phyloP scores from a whole-genome alignment of 1,140 invertebrate species.

The Brachionus calyciflorus region DNA sequence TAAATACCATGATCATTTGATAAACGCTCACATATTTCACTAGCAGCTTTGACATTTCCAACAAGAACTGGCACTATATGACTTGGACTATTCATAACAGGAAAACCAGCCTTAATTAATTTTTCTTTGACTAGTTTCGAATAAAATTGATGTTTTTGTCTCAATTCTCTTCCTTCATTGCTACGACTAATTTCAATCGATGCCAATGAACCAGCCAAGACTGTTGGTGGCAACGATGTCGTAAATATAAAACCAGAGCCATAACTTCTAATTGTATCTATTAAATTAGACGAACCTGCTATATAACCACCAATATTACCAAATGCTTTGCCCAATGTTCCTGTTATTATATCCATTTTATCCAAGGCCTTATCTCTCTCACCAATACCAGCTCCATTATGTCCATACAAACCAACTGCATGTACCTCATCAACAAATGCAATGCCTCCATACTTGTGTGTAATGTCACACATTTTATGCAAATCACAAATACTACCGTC shows the following conservation, averaged over 20 bases:
- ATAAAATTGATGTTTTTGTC: constrained; percentile 77
- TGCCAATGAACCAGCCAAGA: constrained; percentile 77
- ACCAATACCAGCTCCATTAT: constrained; percentile 86
- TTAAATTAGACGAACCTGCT: constrained; percentile 71
- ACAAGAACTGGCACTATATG: constrained; percentile 96
- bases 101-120: constrained; percentile 78
- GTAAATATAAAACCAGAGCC: constrained; percentile 94
- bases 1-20: constrained; percentile 84
- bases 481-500: constrained; percentile 88
- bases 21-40: constrained; percentile 77
- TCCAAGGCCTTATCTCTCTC: constrained; percentile 78
- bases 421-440: constrained; percentile 98
- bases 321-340: constrained; percentile 88
- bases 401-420: constrained; percentile 93
- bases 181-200: constrained; percentile 64
- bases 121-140: constrained; percentile 79
- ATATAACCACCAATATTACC: constrained; percentile 98
- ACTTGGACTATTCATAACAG: constrained; percentile 83
- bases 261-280: constrained; percentile 90
- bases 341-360: constrained; percentile 93
- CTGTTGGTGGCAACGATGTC: constrained; percentile 88
- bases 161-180: constrained; percentile 76
- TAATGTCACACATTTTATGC: constrained; percentile 78
- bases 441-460: constrained; percentile 85
- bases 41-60: constrained; percentile 77